Conservation (phyloP, 1,140 invertebrate genomes). For the Drosophila triauraria region DNA sequence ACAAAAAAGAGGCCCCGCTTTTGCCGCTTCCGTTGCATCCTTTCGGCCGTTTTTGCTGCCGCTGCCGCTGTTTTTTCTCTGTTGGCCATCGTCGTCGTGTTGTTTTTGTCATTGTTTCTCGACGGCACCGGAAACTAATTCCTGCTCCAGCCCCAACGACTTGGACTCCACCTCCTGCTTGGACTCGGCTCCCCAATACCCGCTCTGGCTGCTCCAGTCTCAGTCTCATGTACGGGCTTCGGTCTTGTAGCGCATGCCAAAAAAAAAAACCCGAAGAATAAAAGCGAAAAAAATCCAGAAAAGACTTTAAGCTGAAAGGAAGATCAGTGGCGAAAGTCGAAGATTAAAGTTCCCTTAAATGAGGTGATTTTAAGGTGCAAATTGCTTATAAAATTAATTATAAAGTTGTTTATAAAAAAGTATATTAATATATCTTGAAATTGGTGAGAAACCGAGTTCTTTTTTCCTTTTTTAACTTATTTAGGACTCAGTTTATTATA, state of each 20-base stretch:
- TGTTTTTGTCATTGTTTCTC: slow-evolving; percentile 83
- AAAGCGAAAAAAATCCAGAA: slow-evolving; percentile 37
- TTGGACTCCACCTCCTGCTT: slow-evolving; percentile 47
- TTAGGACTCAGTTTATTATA: background rate
- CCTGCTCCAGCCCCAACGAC: slow-evolving; percentile 60
- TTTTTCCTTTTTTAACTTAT: background rate
- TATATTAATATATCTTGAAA: too few relatives aligned
- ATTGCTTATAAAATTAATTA: too few relatives aligned
- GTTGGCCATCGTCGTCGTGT: slow-evolving; percentile 13
- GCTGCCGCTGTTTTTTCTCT: slow-evolving; percentile 29
- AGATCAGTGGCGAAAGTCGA: background rate
- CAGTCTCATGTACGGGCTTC: slow-evolving; percentile 42
- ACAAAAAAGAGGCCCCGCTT: slow-evolving; percentile 30
- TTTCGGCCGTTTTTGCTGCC: slow-evolving; percentile 71
- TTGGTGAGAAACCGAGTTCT: too few relatives aligned
- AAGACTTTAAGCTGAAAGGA: slow-evolving; percentile 30
- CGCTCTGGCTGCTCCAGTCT: slow-evolving; percentile 23
- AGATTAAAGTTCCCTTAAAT: slow-evolving; percentile 3
- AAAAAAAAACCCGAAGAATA: slow-evolving; percentile 55
- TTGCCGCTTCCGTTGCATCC: slow-evolving; percentile 66
- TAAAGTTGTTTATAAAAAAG: too few relatives aligned
- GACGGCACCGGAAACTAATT: slow-evolving; percentile 84
- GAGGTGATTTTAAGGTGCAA: background rate
- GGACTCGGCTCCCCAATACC: slow-evolving; percentile 15
- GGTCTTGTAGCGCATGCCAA: slow-evolving; percentile 73